Evolutionary conservation across 2,888 invertebrate genomes (phyloP).

Genomic region (Pristionchus maxplancki): DNA sequence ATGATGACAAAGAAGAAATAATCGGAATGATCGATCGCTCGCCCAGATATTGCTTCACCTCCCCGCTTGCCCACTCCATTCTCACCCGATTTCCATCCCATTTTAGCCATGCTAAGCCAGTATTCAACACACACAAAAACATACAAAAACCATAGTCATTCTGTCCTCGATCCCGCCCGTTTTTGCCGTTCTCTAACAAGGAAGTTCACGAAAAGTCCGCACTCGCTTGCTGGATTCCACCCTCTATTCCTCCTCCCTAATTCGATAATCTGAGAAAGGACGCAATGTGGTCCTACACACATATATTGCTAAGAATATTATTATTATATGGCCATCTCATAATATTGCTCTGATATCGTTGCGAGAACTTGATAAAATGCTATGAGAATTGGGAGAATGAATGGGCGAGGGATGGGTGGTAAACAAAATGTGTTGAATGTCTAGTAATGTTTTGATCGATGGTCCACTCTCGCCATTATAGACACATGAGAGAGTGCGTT

Average conservation of each 20-base stretch:
- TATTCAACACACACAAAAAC: neutral
- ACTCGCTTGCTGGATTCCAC: neutral
- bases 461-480: neutral
- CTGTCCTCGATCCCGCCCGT: neutral
- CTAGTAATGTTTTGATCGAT: neutral
- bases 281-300: neutral
- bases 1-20: constrained; percentile 76
- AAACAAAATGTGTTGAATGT: constrained; percentile 4
- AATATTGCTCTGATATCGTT: constrained; percentile 31
- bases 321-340: neutral
- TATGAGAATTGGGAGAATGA: neutral
- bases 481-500: neutral
- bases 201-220: constrained; percentile 36
- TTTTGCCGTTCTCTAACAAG: neutral
- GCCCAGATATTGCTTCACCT: neutral
- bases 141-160: constrained; percentile 30
- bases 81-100: neutral
- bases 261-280: constrained; percentile 36
- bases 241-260: neutral
- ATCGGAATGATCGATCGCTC: neutral
- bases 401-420: neutral
- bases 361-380: constrained; percentile 28
- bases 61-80: constrained; percentile 6
- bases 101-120: constrained; percentile 12
- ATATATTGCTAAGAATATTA: constrained; percentile 14